Base-by-base conservation (phyloP, 2,888 invertebrate genomes). In the Clivina fossor region DNA sequence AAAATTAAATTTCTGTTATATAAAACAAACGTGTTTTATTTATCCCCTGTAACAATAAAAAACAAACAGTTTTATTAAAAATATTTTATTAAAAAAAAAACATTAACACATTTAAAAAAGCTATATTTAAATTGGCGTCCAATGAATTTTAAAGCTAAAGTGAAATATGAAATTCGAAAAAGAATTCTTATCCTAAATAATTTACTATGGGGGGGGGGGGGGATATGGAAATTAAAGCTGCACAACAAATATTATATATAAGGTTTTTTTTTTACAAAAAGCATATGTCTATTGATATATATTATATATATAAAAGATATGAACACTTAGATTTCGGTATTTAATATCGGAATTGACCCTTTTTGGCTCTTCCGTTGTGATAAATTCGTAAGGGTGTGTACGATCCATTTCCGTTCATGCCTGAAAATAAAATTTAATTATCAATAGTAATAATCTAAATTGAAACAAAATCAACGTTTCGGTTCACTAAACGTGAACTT, bases 301-400 rank as follows among this genome's bases (percentile, higher is more conserved):
- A 28, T 46, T 15, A n/a, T 32, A 18, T 30, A 55, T 47, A 47
- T 55, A 38, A 55, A 54, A 55, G 18, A 38, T 47, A 55, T 55
- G 55, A 55, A 55, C 55, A 55, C 55, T 38, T 54, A 35, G 33
- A 55, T 32, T 47, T 49, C 41, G 54, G 30, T 63, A 57, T 59
- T 80, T 79, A 90, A 73, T 89, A 90, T 71, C 88, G 83, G 77
- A 89, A 90, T 69, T 89, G 88, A 58, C 88, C 88, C 73, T 89
- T 89, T 68, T 84, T 82, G 59, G 87, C 88, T 66, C 86, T 79
- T 66, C 87, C 86, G 68, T 90, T 89, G 73, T 90, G 89, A 68
- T 90, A 90, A 8, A 90, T 88, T 64, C 88, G 77, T 69, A 90
- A 79, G 1, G 89, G 89, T 11, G 89, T 86, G 68, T 90, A 90